Base-by-base conservation (phyloP, 2,888 invertebrate genomes). In the Lasius platythorax region DNA sequence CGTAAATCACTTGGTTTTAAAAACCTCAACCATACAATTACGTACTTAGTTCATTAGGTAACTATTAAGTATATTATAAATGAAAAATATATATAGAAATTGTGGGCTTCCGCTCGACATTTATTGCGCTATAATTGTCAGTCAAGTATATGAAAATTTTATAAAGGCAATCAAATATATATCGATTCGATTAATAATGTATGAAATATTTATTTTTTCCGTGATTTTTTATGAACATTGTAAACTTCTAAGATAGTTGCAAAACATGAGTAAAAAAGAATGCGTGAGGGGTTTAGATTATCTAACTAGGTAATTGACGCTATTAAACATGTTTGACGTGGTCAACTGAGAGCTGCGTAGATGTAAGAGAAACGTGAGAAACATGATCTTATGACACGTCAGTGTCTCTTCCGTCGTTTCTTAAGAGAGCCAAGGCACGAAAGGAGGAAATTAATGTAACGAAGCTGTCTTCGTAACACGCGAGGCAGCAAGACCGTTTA, bases 301-400 rank as follows among this genome's bases (percentile, higher is more conserved):
- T 64, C n/a, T 46, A 81, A 81, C 61, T 50, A 33, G 58, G 46
- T 70, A 81, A 81, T 72, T 81, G 61, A 46, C 33, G 37, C 46
- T 15, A 18, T 81, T 61, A 70, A 81, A 81, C 33, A 81, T 3
- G 72, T 72, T 81, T 37, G 79, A 72, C 79, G 46, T 61, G 72
- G 46, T 72, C 79, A 86, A 82, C 79, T 64, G 88, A 89, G 87
- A 89, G 83, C 84, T 61, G 86, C 86, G 88, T 81, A 83, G 89
- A 87, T 88, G 88, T 89, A 85, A 79, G 87, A 78, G 89, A 89
- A 88, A 89, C 89, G 89, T 89, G 86, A 88, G 88, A 87, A 88
- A 87, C 84, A 78, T 83, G 88, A 89, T 89, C 82, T 85, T 83
- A 40, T 70, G 64, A 87, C 86, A 89, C 89, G 89, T 89, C 89